These are phyloP conservation scores for Apaloderma vittatum DNA, from an alignment of 2,113 vertebrate species.

Conservation along the genomic window DNA sequence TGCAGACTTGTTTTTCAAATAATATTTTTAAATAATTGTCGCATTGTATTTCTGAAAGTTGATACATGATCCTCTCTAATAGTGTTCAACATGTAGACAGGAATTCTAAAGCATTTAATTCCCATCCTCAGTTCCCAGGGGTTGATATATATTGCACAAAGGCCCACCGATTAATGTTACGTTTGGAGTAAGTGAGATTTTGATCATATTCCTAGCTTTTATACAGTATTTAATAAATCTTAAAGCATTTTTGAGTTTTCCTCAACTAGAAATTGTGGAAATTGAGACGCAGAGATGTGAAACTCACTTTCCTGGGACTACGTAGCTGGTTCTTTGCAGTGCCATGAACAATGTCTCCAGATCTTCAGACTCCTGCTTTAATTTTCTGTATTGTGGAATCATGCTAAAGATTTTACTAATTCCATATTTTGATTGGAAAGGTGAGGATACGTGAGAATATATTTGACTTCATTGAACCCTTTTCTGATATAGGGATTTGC, in stretches of 20 bases:
- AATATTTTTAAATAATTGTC: background rate
- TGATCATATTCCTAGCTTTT: background rate
- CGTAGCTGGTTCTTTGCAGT: background rate
- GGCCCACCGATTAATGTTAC: background rate
- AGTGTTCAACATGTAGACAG: background rate
- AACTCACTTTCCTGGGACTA: background rate
- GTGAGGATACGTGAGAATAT: background rate
- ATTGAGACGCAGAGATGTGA: background rate
- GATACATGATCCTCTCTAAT: background rate
- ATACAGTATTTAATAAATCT: background rate
- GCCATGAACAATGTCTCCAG: background rate
- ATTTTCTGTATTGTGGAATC: background rate
- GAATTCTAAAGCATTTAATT: background rate
- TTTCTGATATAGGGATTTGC: background rate
- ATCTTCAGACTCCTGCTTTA: background rate
- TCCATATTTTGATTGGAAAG: background rate
- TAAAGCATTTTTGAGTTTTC: background rate
- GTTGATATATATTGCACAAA: background rate
- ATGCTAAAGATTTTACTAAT: background rate
- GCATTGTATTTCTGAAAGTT: background rate
- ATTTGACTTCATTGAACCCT: background rate
- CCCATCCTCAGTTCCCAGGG: background rate
- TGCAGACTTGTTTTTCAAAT: background rate
- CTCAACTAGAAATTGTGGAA: background rate
- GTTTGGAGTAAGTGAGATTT: background rate